phyloP scores from a whole-genome alignment of 2,888 invertebrate species.

The Dynastes maya region DNA sequence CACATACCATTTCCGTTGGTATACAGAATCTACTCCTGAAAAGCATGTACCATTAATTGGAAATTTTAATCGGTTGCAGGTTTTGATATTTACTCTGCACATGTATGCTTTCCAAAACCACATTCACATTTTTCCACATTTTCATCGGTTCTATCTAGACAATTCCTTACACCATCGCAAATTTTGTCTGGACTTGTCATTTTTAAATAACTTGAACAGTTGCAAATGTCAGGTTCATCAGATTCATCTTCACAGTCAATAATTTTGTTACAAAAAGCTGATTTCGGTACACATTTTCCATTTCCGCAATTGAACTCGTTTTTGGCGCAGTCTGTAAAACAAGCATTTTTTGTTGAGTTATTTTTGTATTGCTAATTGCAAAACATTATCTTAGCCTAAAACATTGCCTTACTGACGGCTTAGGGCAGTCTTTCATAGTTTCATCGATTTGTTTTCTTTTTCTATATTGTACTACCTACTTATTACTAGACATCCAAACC shows the following conservation, averaged over 20 bases:
- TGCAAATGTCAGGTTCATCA: conserved; percentile 80
- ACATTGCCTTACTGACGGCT: too few species aligned
- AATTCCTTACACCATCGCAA: conserved; percentile 85
- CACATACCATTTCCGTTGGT: conserved; percentile 83
- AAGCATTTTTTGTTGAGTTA: too few species aligned
- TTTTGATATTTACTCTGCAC: conserved; percentile 69
- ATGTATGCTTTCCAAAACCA: conserved; percentile 71
- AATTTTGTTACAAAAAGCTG: conserved; percentile 78
- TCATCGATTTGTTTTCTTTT: too few species aligned
- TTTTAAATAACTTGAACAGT: conserved; percentile 79
- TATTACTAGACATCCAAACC: too few species aligned
- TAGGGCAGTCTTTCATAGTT: too few species aligned
- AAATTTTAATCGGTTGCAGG: neutral
- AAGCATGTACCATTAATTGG: conserved; percentile 39
- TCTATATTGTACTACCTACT: too few species aligned
- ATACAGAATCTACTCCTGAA: conserved; percentile 75
- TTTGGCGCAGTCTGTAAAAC: conserved; percentile 75
- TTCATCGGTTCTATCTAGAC: conserved; percentile 85
- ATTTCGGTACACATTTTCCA: conserved; percentile 80
- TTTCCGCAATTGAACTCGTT: conserved; percentile 80
- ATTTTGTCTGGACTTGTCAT: conserved; percentile 79
- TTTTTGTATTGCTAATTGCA: too few species aligned
- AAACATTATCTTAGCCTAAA: too few species aligned
- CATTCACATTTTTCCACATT: conserved; percentile 78
- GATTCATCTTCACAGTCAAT: conserved; percentile 82